These are phyloP conservation scores for Rana temporaria DNA, from an alignment of 2,113 vertebrate species.

Conservation along the genomic window DNA sequence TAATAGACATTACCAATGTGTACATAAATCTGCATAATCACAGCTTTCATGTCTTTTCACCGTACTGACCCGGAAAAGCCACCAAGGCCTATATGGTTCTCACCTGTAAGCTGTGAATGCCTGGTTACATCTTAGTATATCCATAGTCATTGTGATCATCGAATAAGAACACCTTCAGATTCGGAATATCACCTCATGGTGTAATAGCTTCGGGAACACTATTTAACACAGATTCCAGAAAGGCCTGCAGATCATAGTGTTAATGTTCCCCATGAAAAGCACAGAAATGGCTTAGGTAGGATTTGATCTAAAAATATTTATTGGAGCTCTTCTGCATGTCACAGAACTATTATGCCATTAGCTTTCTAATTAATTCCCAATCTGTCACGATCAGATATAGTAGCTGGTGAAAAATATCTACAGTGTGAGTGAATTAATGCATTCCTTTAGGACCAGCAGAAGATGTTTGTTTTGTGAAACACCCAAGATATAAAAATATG, in stretches of 20 bases:
- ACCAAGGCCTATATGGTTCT: too few relatives aligned
- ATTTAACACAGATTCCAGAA: neutral
- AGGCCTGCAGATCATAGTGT: neutral
- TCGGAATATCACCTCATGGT: too few relatives aligned
- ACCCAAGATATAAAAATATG: slow-evolving; percentile 44
- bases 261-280: slow-evolving; percentile 19
- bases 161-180: too few relatives aligned
- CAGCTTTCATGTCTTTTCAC: too few relatives aligned
- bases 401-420: slow-evolving; percentile 38
- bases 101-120: too few relatives aligned
- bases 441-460: slow-evolving; percentile 36
- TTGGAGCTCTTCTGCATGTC: slow-evolving; percentile 4
- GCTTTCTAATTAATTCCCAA: slow-evolving; percentile 46
- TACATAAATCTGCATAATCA: too few relatives aligned
- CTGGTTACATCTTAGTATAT: too few relatives aligned
- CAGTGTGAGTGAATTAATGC: slow-evolving; percentile 28
- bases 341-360: slow-evolving; percentile 31
- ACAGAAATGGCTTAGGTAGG: slow-evolving; percentile 11
- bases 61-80: too few relatives aligned
- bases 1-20: too few relatives aligned
- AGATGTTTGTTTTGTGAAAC: slow-evolving; percentile 48
- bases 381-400: slow-evolving; percentile 30
- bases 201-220: too few relatives aligned
- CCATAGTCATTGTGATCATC: too few relatives aligned
- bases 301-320: slow-evolving; percentile 19